Percentiles rank a stretch among this genome's conserved stretches.
These are phyloP conservation scores for Nothocercus julius DNA, from an alignment of 2,113 vertebrate species.

Conservation along the genomic window DNA sequence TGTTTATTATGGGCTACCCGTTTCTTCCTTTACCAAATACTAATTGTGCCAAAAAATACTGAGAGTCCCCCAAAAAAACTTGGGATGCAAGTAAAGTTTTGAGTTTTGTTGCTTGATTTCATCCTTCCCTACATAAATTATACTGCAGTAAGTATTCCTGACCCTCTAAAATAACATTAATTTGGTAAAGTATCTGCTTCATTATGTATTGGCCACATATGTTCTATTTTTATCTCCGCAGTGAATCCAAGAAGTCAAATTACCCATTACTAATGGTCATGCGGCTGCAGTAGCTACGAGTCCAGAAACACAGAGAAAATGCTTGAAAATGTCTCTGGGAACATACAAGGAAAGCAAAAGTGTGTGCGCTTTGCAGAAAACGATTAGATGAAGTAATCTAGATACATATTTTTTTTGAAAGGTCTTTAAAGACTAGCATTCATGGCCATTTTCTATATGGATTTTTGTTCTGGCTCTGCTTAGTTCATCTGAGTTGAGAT, in stretches of 20 bases:
- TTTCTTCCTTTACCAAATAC: slow-evolving; percentile 39
- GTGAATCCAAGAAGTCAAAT: slow-evolving; percentile 65
- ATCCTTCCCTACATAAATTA: background rate
- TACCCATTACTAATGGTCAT: slow-evolving; percentile 68
- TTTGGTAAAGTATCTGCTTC: slow-evolving; percentile 22
- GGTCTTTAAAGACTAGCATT: slow-evolving; percentile 4
- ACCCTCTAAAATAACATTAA: slow-evolving; percentile 32
- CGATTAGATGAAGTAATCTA: slow-evolving; percentile 16
- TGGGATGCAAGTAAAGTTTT: background rate
- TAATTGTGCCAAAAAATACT: background rate
- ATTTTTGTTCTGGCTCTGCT: slow-evolving; percentile 14
- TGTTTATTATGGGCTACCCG: slow-evolving; percentile 45
- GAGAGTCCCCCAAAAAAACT: background rate
- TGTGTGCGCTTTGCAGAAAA: slow-evolving; percentile 1
- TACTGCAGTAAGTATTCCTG: background rate
- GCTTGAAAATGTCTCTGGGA: slow-evolving; percentile 18
- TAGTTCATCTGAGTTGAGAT: background rate
- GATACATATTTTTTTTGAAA: background rate
- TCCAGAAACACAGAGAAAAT: slow-evolving; percentile 21
- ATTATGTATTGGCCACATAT: slow-evolving; percentile 33
- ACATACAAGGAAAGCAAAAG: slow-evolving; percentile 2
- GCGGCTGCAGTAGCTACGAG: slow-evolving; percentile 31
- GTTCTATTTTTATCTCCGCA: slow-evolving; percentile 38
- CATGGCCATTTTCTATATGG: background rate
- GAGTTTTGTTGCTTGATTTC: slow-evolving; percentile 14